phyloP scores from a whole-genome alignment of 2,113 vertebrate genomes.

The Acrocephalus arundinaceus region DNA sequence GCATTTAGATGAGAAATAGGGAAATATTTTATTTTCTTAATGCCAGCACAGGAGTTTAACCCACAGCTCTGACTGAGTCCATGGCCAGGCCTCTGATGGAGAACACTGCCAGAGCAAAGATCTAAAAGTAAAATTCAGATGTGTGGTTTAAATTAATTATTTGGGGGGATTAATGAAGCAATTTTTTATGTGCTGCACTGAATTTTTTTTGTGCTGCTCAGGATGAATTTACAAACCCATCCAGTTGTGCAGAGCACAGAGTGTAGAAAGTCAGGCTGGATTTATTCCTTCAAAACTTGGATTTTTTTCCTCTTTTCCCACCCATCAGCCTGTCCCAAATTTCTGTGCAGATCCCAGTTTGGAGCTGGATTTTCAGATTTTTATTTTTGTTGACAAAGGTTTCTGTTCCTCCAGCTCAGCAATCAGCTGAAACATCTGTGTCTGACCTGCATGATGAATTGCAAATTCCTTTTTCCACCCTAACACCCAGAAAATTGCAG shows the following conservation, averaged over 20 bases:
- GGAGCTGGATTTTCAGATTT: background rate
- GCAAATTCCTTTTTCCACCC: conserved; percentile 16
- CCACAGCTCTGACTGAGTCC: background rate
- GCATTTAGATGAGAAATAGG: background rate
- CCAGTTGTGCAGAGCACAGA: background rate
- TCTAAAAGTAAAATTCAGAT: background rate
- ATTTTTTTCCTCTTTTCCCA: background rate
- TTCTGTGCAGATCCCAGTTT: fast-evolving
- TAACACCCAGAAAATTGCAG: conserved; percentile 8
- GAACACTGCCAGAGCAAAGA: background rate
- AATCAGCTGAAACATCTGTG: conserved; percentile 7
- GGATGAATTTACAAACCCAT: background rate
- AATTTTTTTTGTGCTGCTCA: background rate
- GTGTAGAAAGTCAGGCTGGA: background rate
- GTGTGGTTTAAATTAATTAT: background rate
- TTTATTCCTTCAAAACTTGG: background rate
- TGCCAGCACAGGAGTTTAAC: background rate
- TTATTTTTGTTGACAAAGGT: background rate
- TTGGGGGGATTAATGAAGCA: too few relatives aligned
- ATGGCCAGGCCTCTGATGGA: background rate
- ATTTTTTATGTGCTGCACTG: background rate
- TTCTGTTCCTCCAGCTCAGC: background rate
- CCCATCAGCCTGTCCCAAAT: background rate
- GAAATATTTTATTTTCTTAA: background rate
- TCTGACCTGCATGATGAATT: conserved; percentile 3